Conservation (phyloP, 2,113 vertebrate species). For the Dicaeum eximium region DNA sequence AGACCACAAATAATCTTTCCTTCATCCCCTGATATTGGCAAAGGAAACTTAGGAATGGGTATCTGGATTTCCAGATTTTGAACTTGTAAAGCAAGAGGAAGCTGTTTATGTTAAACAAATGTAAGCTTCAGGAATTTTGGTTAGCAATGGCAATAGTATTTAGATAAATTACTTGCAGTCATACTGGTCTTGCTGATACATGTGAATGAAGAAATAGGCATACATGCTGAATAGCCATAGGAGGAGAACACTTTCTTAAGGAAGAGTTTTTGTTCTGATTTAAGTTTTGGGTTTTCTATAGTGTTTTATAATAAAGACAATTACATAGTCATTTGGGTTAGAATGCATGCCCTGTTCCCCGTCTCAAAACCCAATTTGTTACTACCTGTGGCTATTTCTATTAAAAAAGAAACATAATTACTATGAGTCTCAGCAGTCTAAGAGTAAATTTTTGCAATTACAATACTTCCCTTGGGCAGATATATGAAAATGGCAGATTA, state of each 20-base stretch:
- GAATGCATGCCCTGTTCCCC: slow-evolving; percentile 69
- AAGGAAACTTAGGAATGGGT: not conserved
- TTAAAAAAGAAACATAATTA: slow-evolving; percentile 79
- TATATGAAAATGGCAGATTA: slow-evolving; percentile 78
- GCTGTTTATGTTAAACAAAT: slow-evolving; percentile 1
- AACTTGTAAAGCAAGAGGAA: slow-evolving; percentile 11
- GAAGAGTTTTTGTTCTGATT: slow-evolving; percentile 9
- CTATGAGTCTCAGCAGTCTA: slow-evolving; percentile 78
- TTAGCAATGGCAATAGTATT: not conserved
- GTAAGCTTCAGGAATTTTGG: not conserved
- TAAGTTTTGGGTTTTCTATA: slow-evolving; percentile 52
- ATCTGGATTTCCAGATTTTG: slow-evolving; percentile 15
- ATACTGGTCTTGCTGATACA: not conserved
- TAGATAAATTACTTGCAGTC: not conserved
- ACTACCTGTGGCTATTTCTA: slow-evolving; percentile 83
- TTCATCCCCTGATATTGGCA: not conserved
- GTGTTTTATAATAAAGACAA: slow-evolving; percentile 67
- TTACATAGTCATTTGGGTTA: slow-evolving; percentile 75
- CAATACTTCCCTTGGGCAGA: slow-evolving; percentile 76
- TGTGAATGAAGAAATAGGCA: not conserved
- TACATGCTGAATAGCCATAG: not conserved
- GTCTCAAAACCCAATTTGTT: slow-evolving; percentile 77
- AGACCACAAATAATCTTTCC: not conserved
- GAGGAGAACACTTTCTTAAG: slow-evolving; percentile 16
- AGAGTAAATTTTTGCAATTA: slow-evolving; percentile 80